Percentiles rank a stretch among this genome's conserved stretches.
Evolutionary conservation across 2,113 vertebrate genomes (phyloP).

Genomic region (Aix galericulata): DNA sequence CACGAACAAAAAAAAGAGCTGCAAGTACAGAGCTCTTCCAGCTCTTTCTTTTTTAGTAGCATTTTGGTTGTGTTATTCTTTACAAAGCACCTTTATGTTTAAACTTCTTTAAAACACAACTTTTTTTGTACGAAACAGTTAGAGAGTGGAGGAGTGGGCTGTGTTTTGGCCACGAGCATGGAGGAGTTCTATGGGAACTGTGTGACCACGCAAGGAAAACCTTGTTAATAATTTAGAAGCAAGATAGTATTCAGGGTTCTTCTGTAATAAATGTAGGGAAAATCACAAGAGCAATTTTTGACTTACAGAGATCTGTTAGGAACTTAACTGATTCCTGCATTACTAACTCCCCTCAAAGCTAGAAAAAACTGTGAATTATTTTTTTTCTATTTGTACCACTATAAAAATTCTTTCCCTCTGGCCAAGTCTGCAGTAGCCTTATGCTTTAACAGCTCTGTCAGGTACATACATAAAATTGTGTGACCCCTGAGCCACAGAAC

Average conservation of each 20-base stretch:
- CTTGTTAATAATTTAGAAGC: neutral
- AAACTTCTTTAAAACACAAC: neutral
- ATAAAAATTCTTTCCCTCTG: neutral
- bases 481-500: neutral
- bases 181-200: neutral
- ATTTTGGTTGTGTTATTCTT: neutral
- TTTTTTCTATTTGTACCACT: neutral
- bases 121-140: neutral
- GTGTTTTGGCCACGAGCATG: neutral
- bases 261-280: neutral
- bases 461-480: neutral
- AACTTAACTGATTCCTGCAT: no score
- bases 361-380: neutral
- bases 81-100: neutral
- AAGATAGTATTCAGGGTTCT: neutral
- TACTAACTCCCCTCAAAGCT: neutral
- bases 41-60: neutral
- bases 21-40: neutral
- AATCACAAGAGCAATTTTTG: neutral
- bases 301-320: neutral
- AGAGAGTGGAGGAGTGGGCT: neutral
- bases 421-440: neutral
- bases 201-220: neutral
- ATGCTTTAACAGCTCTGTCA: slow-evolving; percentile 5
- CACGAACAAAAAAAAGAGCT: neutral